phyloP scores from a whole-genome alignment of 2,888 invertebrate genomes.

The Gisinianus flammeolus region DNA sequence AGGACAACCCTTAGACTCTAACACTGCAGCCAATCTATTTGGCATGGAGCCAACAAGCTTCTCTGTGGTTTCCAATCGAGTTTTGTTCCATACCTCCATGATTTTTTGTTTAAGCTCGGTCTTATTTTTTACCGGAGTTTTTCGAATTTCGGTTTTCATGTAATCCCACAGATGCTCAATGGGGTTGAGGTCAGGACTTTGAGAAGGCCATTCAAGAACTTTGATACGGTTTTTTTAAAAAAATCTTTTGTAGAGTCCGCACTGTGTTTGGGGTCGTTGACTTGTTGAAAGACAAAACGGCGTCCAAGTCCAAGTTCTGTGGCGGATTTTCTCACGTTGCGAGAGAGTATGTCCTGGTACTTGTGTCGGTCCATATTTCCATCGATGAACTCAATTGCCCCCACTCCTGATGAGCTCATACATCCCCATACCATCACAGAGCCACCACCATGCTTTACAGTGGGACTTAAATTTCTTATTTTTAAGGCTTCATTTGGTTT shows the following conservation, averaged over 20 bases:
- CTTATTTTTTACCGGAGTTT: not conserved
- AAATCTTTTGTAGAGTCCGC: not conserved
- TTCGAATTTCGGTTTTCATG: not conserved
- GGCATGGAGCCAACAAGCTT: not conserved
- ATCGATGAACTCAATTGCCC: conserved; percentile 37
- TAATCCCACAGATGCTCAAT: not conserved
- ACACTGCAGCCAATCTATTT: not conserved
- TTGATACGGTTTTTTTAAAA: not conserved
- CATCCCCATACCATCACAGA: conserved; percentile 39
- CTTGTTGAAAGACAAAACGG: conserved; percentile 33
- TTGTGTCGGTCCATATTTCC: conserved; percentile 36
- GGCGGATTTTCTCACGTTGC: conserved; percentile 31
- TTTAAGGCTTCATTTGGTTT: conserved; percentile 11
- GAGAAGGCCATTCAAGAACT: not conserved
- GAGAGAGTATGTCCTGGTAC: conserved; percentile 21
- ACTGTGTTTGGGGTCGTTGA: conserved; percentile 43
- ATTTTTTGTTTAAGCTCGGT: not conserved
- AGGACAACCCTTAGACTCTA: not conserved
- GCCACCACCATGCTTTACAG: conserved; percentile 42
- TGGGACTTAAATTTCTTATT: conserved; percentile 16
- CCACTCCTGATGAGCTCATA: conserved; percentile 28
- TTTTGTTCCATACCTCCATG: not conserved
- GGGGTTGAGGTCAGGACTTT: not conserved
- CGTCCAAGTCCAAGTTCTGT: conserved; percentile 29
- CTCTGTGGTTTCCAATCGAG: not conserved